Conservation (phyloP, 2,113 vertebrate species). For the Blennius ocellaris region DNA sequence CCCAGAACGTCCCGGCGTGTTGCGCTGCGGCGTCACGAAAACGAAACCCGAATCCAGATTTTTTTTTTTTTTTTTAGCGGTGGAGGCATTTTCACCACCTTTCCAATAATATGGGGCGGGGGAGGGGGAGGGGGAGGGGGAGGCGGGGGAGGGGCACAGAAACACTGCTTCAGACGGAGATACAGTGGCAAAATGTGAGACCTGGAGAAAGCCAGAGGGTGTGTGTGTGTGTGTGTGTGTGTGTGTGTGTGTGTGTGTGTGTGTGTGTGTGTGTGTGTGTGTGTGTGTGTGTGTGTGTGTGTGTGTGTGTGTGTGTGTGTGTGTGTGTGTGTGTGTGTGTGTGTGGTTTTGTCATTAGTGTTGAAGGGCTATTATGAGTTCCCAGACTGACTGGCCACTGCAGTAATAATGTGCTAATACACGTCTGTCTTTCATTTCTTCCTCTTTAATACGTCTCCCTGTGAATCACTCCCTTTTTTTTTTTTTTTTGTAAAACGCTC, state of each 20-base stretch:
- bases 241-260: neutral
- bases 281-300: too few relatives aligned
- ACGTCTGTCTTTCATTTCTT: slow-evolving; percentile 54
- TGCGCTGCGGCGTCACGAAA: slow-evolving; percentile 42
- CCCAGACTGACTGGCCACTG: slow-evolving; percentile 69
- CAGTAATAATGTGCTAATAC: slow-evolving; percentile 59
- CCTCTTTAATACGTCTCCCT: slow-evolving; percentile 18
- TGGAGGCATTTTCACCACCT: slow-evolving; percentile 56
- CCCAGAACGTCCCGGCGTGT: slow-evolving; percentile 45
- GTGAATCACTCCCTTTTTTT: neutral
- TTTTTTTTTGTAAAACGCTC: neutral
- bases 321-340: neutral
- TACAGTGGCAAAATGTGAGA: slow-evolving; percentile 11
- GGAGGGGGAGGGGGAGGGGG: neutral
- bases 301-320: too few relatives aligned
- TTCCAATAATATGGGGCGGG: slow-evolving; percentile 45
- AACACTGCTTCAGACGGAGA: slow-evolving; percentile 5
- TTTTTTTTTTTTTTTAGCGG: too few relatives aligned
- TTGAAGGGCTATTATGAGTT: slow-evolving; percentile 61
- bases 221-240: slow-evolving; percentile 6
- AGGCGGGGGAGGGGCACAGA: slow-evolving; percentile 2
- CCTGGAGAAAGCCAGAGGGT: slow-evolving; percentile 9
- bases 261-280: too few relatives aligned
- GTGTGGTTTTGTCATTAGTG: slow-evolving; percentile 65
- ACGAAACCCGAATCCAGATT: slow-evolving; percentile 61